Evolutionary conservation across 2,797 vertebrate genomes (phyloP).

Genomic region (Anolis apletophallus): DNA sequence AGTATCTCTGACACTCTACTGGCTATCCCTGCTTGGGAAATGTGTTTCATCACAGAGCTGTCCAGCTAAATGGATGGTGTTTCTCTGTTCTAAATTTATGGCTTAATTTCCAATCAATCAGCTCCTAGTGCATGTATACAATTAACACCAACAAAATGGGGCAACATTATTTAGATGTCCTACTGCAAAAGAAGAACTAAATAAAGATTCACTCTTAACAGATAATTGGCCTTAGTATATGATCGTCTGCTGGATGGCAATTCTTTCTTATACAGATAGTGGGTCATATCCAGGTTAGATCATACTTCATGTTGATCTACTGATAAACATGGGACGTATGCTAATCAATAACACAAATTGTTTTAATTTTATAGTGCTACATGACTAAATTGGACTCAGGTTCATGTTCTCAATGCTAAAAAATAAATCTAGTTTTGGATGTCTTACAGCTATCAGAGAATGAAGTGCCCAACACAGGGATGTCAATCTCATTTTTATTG

Average conservation of each 20-base stretch:
- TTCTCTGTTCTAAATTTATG: slow-evolving; percentile 73
- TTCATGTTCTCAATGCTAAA: slow-evolving; percentile 42
- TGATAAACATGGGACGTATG: too few species aligned
- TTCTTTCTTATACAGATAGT: slow-evolving; percentile 45
- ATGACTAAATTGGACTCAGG: background rate
- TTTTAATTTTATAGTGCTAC: too few species aligned
- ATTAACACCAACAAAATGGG: slow-evolving; percentile 76
- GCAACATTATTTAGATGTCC: slow-evolving; percentile 58
- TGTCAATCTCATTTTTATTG: too few species aligned
- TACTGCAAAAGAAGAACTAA: slow-evolving; percentile 50
- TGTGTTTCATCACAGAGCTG: slow-evolving; percentile 68
- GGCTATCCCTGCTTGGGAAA: slow-evolving; percentile 63
- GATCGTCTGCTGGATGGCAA: slow-evolving; percentile 52
- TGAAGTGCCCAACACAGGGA: background rate
- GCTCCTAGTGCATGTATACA: slow-evolving; percentile 66
- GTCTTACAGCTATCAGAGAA: slow-evolving; percentile 30
- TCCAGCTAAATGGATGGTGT: slow-evolving; percentile 71
- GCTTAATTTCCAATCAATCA: slow-evolving; percentile 73
- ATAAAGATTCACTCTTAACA: slow-evolving; percentile 44
- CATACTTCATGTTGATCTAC: too few species aligned
- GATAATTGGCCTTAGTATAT: slow-evolving; percentile 54
- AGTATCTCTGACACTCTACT: slow-evolving; percentile 64
- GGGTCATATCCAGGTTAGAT: background rate
- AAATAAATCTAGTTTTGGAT: slow-evolving; percentile 53
- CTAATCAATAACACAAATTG: too few species aligned